Conservation (phyloP, 2,888 invertebrate genomes). For the Blera fallax region DNA sequence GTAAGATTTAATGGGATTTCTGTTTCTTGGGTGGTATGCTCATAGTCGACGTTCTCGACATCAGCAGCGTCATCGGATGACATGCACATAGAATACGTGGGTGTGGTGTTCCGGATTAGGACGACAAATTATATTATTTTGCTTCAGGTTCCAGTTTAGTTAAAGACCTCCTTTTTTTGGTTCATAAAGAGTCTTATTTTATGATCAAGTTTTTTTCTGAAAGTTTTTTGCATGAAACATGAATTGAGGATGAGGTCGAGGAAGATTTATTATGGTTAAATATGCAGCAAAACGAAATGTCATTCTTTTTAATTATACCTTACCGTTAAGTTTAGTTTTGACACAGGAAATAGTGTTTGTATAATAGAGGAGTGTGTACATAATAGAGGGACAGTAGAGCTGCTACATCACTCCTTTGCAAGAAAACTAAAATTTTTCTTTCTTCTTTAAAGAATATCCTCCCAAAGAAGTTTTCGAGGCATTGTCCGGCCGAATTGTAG, state of each 20-base stretch:
- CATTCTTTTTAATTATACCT: neutral
- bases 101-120: constrained; percentile 33
- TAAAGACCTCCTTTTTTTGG: neutral
- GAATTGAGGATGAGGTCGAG: neutral
- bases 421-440: no score
- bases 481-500: no score
- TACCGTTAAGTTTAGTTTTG: no score
- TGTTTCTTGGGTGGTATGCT: constrained; percentile 15
- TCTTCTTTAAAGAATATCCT: no score
- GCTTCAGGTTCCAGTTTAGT: neutral
- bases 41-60: constrained; percentile 12
- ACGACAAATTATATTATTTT: constrained; percentile 47
- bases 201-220: neutral
- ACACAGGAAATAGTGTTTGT: no score
- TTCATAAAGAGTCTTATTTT: neutral
- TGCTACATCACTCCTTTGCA: no score
- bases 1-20: constrained; percentile 43
- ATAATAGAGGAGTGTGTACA: no score
- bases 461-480: no score
- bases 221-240: neutral
- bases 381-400: no score
- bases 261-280: neutral
- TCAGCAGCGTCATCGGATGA: constrained; percentile 33
- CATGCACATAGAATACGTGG: constrained; percentile 14
- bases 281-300: neutral